phyloP scores from a whole-genome alignment of 2,113 vertebrate species.

The Camelus dromedarius region DNA sequence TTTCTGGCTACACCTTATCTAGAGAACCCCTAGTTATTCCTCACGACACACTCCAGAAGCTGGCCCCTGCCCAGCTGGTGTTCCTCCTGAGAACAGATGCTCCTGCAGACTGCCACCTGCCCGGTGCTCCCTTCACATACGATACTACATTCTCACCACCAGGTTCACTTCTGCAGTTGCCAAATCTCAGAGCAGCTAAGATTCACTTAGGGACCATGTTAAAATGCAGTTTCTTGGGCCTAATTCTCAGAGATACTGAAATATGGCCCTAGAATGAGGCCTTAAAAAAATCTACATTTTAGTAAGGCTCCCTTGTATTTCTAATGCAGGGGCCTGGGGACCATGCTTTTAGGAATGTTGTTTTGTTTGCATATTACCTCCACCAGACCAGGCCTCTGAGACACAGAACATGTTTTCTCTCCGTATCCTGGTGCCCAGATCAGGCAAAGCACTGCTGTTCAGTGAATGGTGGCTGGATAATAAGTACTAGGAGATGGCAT shows the following conservation, averaged over 20 bases:
- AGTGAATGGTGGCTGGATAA: not conserved
- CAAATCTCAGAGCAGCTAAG: not conserved
- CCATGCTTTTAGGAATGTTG: not conserved
- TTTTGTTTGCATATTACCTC: not conserved
- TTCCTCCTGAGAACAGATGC: not conserved
- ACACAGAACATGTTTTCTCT: not conserved
- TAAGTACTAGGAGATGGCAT: not conserved
- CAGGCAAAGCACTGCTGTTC: constrained; percentile 18
- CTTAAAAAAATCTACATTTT: not conserved
- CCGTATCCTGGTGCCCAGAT: not conserved
- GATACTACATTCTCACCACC: rapidly evolving
- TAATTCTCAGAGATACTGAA: not conserved
- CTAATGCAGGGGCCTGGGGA: not conserved
- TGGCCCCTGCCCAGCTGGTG: not conserved
- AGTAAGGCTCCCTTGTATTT: not conserved
- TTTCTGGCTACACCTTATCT: not conserved
- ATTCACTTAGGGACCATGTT: not conserved
- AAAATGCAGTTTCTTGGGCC: not conserved
- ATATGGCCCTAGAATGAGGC: not conserved
- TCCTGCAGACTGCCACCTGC: not conserved
- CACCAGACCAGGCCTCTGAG: not conserved
- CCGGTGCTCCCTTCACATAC: not conserved
- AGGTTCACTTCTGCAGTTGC: not conserved
- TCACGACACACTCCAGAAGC: not conserved
- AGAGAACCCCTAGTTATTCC: not conserved